phyloP scores from a whole-genome alignment of 2,888 invertebrate genomes.

The Muschampia plurimacula region DNA sequence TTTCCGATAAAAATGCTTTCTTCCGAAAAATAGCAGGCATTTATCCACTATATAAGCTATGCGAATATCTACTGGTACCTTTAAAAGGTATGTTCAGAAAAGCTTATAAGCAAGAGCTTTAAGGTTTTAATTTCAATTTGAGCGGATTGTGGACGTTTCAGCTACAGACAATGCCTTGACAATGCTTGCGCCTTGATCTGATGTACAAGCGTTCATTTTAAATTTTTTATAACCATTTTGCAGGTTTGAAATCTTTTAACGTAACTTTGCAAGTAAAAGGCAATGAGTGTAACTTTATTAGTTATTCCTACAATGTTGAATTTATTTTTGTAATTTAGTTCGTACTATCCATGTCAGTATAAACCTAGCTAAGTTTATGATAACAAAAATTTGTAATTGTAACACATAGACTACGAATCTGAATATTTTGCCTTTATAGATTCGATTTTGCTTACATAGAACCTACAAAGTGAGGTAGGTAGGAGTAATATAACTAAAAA shows the following conservation, averaged over 20 bases:
- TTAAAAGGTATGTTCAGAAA: not conserved
- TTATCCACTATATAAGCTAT: not conserved
- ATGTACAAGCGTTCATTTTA: conserved; percentile 32
- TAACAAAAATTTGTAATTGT: too few relatives aligned
- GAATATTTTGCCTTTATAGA: too few relatives aligned
- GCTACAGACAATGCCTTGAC: conserved; percentile 32
- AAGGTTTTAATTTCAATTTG: conserved; percentile 76
- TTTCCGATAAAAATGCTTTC: not conserved
- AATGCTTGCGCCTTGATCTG: conserved; percentile 27
- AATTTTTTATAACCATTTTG: conserved; percentile 32
- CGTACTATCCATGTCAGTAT: too few relatives aligned
- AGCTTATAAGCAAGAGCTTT: conserved; percentile 40
- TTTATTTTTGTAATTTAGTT: not conserved
- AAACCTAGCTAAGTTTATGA: too few relatives aligned
- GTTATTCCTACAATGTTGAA: not conserved
- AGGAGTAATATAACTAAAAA: too few relatives aligned
- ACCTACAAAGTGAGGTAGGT: too few relatives aligned
- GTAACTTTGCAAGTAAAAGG: not conserved
- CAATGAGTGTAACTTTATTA: not conserved
- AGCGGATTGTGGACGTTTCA: conserved; percentile 55
- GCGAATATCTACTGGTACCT: not conserved
- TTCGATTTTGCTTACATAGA: too few relatives aligned
- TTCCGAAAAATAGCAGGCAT: not conserved
- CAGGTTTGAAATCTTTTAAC: not conserved
- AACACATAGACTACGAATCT: too few relatives aligned